Percentiles rank a stretch among this genome's conserved stretches.
Conservation (phyloP, 2,888 invertebrate genomes). For the Suillia variegata region DNA sequence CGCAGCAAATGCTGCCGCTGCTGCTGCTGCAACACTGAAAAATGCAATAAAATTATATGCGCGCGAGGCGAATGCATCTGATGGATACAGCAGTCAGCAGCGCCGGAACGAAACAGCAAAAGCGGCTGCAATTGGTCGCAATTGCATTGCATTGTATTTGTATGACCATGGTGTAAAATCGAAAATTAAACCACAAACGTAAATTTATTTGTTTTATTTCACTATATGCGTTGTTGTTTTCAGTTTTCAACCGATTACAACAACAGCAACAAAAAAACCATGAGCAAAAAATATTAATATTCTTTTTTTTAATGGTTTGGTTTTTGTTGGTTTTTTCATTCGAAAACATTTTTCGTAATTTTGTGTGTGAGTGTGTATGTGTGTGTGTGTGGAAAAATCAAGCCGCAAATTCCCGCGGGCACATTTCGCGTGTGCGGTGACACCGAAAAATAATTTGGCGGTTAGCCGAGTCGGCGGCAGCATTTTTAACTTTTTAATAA, state of each 20-base stretch:
- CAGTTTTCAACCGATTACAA: no score
- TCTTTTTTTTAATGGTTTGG: constrained; percentile 16
- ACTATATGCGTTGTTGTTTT: background rate
- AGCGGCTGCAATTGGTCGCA: constrained; percentile 28
- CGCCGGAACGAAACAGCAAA: constrained; percentile 10
- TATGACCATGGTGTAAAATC: constrained; percentile 32
- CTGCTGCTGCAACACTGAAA: constrained; percentile 15
- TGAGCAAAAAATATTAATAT: no score
- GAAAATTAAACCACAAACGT: constrained; percentile 54
- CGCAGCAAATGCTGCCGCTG: constrained; percentile 40
- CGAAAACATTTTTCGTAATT: no score
- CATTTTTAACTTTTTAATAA: background rate
- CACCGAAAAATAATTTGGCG: background rate
- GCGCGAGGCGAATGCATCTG: constrained; percentile 1
- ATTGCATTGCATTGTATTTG: constrained; percentile 36
- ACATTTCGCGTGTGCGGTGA: background rate
- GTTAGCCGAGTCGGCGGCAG: background rate
- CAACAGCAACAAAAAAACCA: no score
- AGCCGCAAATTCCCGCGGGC: constrained; percentile 7
- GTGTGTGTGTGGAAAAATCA: background rate
- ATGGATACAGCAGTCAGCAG: constrained; percentile 13
- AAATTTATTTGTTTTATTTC: constrained; percentile 46
- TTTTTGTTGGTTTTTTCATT: constrained; percentile 7
- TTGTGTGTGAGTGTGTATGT: background rate
- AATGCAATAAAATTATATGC: constrained; percentile 47